A percentile compares a stretch with the other conserved stretches of the same genome.
These are phyloP conservation scores for Escarpia spicata DNA, from an alignment of 2,888 invertebrate genomes.

Conservation along the genomic window DNA sequence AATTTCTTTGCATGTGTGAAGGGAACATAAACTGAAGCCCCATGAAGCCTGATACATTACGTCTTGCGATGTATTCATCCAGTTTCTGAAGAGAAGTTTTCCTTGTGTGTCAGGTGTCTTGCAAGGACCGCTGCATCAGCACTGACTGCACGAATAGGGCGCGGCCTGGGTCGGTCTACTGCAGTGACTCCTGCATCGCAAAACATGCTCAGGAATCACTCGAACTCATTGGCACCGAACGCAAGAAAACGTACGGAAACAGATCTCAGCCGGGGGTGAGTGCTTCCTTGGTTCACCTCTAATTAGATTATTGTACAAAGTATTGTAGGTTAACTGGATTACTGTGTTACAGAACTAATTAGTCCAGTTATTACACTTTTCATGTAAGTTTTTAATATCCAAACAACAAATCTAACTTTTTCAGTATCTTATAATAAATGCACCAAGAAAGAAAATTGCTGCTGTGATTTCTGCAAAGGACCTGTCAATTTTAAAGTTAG, in stretches of 20 bases:
- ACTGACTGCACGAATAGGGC: slow-evolving; percentile 51
- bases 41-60: neutral
- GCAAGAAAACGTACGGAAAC: slow-evolving; percentile 39
- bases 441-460: neutral
- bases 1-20: too few species aligned
- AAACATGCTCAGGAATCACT: slow-evolving; percentile 80
- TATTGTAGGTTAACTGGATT: too few species aligned
- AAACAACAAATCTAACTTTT: neutral
- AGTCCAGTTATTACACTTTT: neutral
- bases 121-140: slow-evolving; percentile 45
- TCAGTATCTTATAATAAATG: neutral
- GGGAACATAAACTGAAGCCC: too few species aligned
- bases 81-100: neutral
- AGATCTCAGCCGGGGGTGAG: slow-evolving; percentile 26
- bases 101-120: neutral
- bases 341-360: too few species aligned
- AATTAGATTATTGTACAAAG: neutral
- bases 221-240: slow-evolving; percentile 46
- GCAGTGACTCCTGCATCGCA: slow-evolving; percentile 86
- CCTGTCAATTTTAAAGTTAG: neutral
- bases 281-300: neutral
- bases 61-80: neutral
- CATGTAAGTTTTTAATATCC: neutral
- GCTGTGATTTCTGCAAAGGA: neutral
- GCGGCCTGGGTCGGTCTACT: slow-evolving; percentile 74